Base-by-base conservation (phyloP, 1,140 invertebrate species). In the Drosophila carrolli region DNA sequence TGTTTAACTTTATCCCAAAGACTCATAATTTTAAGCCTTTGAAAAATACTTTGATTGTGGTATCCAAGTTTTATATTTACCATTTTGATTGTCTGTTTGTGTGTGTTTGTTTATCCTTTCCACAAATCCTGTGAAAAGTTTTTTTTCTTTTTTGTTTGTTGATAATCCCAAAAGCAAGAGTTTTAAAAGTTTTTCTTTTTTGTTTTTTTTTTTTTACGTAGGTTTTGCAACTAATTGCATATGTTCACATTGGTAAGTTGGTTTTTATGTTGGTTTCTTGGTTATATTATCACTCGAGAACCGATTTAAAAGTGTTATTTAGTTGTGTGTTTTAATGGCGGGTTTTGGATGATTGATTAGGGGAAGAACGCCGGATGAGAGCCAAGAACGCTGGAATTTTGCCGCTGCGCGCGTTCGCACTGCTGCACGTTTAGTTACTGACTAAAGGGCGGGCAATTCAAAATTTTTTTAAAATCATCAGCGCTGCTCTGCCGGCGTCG, bases 381-480 rank as follows among this genome's bases (percentile, higher is more conserved):
- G 37, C 35, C 60, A 50, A 67, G 46, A 70, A 55, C 63, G 38
- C 56, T 81, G 59, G 41, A 70, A 57, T 35, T 57, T 72, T 73
- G 68, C 65, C 62, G 83, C 81, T 79, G 56, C 71, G 72, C 83
- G 83, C 83, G 83, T 90, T 89, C 84, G 89, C 81, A 91, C 90
- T 91, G 85, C 70, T 91, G 82, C 82, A 91, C 90, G 90, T 91
- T 91, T 91, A 91, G 90, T 91, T 76, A 90, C 85, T 91, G 85
- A 91, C 90, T 91, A 91, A 47, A 91, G 90, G 90, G 90, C 90
- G 90, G 81, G 84, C 80, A 84, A 91, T 91, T 91, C 90, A 91
- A 91, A 91, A 91, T 86, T 90, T 86, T 91, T 91, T 91, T 81
- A 90, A 91, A 91, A 86, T 91, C 90, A 91, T 90, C 84, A 82